Evolutionary conservation across 2,888 invertebrate species (phyloP), one percentile per base, ranked within the genome.

Genomic region (Metopia argyrocephala): DNA sequence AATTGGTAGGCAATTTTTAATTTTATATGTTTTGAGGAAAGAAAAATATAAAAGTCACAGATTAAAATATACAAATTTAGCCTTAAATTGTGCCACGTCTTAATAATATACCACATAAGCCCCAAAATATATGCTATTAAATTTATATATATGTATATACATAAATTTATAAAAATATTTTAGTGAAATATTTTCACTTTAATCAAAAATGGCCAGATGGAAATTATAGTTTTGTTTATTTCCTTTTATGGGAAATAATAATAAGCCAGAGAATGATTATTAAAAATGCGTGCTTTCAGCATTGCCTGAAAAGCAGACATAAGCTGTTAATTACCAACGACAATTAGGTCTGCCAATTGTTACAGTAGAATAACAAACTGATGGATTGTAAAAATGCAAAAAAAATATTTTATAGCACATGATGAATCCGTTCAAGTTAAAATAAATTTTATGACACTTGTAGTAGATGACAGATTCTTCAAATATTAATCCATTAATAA

Each of bases 301-400:
- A 46, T 65, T 64, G 75, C 65, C 79, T 75, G 54, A 9, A 76
- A 75, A 21, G 54, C 18, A 48, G 56, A 56, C 79, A 76, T 76
- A 71, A 79, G 66, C 65, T 38, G 70, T 70, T 71, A 59, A 79
- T 75, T 66, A 70, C 65, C 48, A 71, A 61, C 56, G 69, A 79
- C 62, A 68, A 68, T 50, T 25, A 31, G 31, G 7, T 21, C 9
- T 18, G 27, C 9, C 27, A 27, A n/a, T 3, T 20, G 15, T 28
- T 28, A 50, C 28, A 28, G 20, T 46, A 23, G 50, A n/a, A 38
- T 23, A 23, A n/a, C n/a, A n/a, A n/a, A n/a, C n/a, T n/a, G n/a
- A n/a, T n/a, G n/a, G n/a, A n/a, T n/a, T n/a, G n/a, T n/a, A n/a
- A n/a, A n/a, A n/a, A n/a, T n/a, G n/a, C n/a, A n/a, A n/a, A n/a